A percentile compares a stretch with the other conserved stretches of the same genome.
phyloP scores from a whole-genome alignment of 1,140 invertebrate genomes.

The Copidosoma floridanum region DNA sequence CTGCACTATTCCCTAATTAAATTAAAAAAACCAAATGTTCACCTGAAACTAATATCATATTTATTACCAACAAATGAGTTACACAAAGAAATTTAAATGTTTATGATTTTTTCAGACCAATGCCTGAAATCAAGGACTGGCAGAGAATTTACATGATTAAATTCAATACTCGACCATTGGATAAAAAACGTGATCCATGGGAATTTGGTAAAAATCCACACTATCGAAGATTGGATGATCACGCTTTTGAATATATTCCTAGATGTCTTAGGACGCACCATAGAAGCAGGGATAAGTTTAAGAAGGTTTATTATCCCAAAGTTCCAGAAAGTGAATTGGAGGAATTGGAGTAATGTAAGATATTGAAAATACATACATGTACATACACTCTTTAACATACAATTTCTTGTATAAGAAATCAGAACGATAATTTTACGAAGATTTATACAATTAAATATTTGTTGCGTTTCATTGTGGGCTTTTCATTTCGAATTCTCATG shows the following conservation, averaged over 20 bases:
- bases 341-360: background rate
- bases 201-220: conserved; percentile 62
- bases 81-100: too few species aligned
- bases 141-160: conserved; percentile 75
- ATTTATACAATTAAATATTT: background rate
- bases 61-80: too few species aligned
- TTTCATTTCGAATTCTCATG: too few species aligned
- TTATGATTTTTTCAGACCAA: conserved; percentile 40
- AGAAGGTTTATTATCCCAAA: conserved; percentile 63
- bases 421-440: background rate
- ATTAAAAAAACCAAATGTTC: too few species aligned
- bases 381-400: background rate
- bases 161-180: conserved; percentile 64
- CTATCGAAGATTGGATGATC: conserved; percentile 64
- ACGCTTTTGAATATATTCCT: conserved; percentile 67
- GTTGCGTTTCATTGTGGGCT: background rate
- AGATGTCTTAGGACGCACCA: conserved; percentile 60
- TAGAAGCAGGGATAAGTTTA: conserved; percentile 59
- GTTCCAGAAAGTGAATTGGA: background rate
- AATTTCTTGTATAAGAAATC: background rate
- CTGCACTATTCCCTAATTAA: background rate
- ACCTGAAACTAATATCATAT: too few species aligned
- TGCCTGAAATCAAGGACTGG: conserved; percentile 73
- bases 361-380: background rate
- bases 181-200: conserved; percentile 67